phyloP scores from a whole-genome alignment of 2,888 invertebrate species.

The Isoperla grammatica region DNA sequence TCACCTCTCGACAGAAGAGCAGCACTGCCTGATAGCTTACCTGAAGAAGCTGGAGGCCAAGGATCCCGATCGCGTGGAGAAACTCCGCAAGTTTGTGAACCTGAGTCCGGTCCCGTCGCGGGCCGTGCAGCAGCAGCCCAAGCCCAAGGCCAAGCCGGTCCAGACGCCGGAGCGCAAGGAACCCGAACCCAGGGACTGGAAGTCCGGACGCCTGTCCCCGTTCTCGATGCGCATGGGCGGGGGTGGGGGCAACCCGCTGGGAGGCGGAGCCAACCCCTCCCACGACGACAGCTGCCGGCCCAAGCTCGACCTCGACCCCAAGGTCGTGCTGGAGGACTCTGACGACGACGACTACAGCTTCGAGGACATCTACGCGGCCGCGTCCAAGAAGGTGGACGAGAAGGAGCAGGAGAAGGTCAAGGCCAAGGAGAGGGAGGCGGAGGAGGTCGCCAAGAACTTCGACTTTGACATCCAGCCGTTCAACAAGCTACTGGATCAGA shows the following conservation, averaged over 20 bases:
- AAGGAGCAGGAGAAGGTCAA: slow-evolving; percentile 38
- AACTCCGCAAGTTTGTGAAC: slow-evolving; percentile 69
- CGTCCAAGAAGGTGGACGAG: slow-evolving; percentile 65
- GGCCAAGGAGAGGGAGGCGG: slow-evolving; percentile 25
- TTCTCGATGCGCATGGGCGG: slow-evolving; percentile 46
- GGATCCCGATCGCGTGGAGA: slow-evolving; percentile 71
- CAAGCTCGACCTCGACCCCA: slow-evolving; percentile 34
- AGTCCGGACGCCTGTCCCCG: slow-evolving; percentile 43
- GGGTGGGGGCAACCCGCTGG: no score
- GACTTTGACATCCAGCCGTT: not conserved
- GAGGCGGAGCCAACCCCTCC: slow-evolving; percentile 44
- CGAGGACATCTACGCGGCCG: slow-evolving; percentile 74
- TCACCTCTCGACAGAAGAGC: slow-evolving; percentile 73
- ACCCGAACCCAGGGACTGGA: slow-evolving; percentile 27
- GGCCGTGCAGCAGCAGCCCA: not conserved
- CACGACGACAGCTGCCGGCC: slow-evolving; percentile 33
- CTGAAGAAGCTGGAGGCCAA: slow-evolving; percentile 72
- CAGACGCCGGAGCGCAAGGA: slow-evolving; percentile 28
- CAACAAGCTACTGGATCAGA: not conserved
- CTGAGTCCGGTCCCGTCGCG: slow-evolving; percentile 41
- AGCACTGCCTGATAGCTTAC: slow-evolving; percentile 74
- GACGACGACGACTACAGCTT: slow-evolving; percentile 79
- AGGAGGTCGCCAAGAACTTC: slow-evolving; percentile 14
- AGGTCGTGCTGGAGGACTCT: slow-evolving; percentile 42
- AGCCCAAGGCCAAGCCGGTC: slow-evolving; percentile 34